Conservation (phyloP, 2,113 vertebrate species). For the Pithys albifrons region DNA sequence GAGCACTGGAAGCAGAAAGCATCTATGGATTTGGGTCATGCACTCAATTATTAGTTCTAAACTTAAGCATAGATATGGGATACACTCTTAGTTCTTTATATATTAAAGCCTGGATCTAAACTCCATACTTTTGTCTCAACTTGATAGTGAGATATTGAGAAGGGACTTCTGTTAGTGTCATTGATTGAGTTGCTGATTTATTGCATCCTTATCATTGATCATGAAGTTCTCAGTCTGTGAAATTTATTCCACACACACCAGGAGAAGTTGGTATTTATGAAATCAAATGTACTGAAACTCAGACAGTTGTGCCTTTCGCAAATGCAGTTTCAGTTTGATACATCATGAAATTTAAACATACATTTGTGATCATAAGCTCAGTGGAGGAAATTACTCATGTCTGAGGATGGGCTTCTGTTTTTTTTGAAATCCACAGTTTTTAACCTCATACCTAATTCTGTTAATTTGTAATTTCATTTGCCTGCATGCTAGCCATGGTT, state of each 20-base stretch:
- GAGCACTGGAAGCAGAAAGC: not conserved
- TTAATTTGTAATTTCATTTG: not conserved
- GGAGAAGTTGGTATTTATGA: not conserved
- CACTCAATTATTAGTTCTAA: conserved; percentile 38
- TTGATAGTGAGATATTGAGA: not conserved
- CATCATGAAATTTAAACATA: not conserved
- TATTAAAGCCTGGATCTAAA: not conserved
- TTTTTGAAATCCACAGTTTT: not conserved
- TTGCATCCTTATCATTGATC: not conserved
- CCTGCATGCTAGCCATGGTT: not conserved
- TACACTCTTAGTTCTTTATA: not conserved
- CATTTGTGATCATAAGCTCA: not conserved
- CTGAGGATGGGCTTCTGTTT: not conserved
- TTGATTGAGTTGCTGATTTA: conserved; percentile 25
- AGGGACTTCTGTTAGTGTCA: not conserved
- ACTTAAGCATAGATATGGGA: not conserved
- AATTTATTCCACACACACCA: not conserved
- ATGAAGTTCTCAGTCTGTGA: not conserved
- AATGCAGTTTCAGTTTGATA: not conserved
- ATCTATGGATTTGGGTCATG: not conserved
- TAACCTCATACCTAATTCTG: not conserved
- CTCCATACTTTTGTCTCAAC: not conserved
- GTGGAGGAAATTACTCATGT: not conserved
- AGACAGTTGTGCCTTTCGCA: not conserved
- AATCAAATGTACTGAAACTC: not conserved